Evolutionary conservation across 2,888 invertebrate genomes (phyloP), one percentile per base, ranked within the genome.

Genomic region (Pemphredon lugubris): DNA sequence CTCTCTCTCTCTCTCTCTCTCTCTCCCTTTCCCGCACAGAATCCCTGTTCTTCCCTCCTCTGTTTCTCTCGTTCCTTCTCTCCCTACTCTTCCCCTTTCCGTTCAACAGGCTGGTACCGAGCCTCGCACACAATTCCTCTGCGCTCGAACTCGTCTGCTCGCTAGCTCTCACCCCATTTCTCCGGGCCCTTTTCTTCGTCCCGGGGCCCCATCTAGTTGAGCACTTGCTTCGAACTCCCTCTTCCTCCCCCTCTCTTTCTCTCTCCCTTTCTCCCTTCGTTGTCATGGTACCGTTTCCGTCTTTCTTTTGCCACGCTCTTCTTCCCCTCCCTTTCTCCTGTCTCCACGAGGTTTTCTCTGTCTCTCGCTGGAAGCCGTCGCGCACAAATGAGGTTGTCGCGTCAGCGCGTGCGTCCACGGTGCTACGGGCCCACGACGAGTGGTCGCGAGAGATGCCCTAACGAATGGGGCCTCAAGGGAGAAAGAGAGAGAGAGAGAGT

Each of bases 311-410:
- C 45, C 54, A 39, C 53, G 59, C 6, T 50, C 39, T 9, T 39
- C 14, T 40, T 13, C 13, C 23, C 13, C 20, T 7, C 20, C 16
- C 23, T 47, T 40, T 42, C 58, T 42, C 34, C 30, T 32, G 13
- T 11, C 23, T 13, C 30, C 26, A 14, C 30, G 47, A 16, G 14
- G 6, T 18, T 40, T 3, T 40, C 40, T 40, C 16, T 26, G 26
- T 23, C 30, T 23, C 18, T 51, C 45, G 37, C 66, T 78, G 77
- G 84, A 82, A 86, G 84, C 83, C 83, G 83, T 85, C 84, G 87
- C 67, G 86, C 88, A 88, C 88, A 88, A 88, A 88, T 88, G 87
- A 88, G 88, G 84, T 88, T 87, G 87, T 88, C 88, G 87, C 87
- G 86, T 86, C 87, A 86, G 84, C 87, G 85, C 85, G 85, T 83